These are phyloP conservation scores for Xestia xanthographa DNA, from an alignment of 2,888 invertebrate species.

Conservation along the genomic window DNA sequence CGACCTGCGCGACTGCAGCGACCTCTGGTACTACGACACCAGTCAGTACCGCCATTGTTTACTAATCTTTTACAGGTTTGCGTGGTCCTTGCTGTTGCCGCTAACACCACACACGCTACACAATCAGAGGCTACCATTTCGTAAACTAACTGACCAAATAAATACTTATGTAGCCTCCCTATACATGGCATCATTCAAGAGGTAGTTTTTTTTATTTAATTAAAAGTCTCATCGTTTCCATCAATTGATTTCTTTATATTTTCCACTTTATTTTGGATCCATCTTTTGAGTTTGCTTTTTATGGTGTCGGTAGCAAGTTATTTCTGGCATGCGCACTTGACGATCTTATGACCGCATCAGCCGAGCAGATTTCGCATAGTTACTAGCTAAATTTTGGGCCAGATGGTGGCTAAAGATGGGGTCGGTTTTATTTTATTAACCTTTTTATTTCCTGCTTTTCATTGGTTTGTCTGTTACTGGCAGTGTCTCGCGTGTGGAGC, in stretches of 20 bases:
- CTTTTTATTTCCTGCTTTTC: not conserved
- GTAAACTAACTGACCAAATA: not conserved
- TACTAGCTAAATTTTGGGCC: too few relatives aligned
- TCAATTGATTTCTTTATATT: not conserved
- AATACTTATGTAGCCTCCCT: not conserved
- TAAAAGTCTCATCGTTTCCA: not conserved
- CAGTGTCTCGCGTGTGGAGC: conserved; percentile 92
- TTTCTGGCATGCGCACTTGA: too few relatives aligned
- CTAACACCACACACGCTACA: not conserved
- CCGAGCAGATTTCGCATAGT: too few relatives aligned
- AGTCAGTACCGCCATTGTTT: conserved; percentile 79
- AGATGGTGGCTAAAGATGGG: too few relatives aligned
- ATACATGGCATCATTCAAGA: not conserved
- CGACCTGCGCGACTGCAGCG: conserved; percentile 94
- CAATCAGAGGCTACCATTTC: not conserved
- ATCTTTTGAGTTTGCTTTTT: not conserved
- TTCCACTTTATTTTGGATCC: not conserved
- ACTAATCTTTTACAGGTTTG: not conserved
- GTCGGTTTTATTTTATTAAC: too few relatives aligned
- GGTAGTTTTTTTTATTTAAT: not conserved
- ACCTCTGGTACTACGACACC: conserved; percentile 95
- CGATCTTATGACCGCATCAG: too few relatives aligned
- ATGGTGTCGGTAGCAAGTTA: not conserved
- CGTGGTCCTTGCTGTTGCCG: not conserved
- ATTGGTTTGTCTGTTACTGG: conserved; percentile 76